Conservation (phyloP, 1,140 invertebrate species). For the Chelonus insularis region DNA sequence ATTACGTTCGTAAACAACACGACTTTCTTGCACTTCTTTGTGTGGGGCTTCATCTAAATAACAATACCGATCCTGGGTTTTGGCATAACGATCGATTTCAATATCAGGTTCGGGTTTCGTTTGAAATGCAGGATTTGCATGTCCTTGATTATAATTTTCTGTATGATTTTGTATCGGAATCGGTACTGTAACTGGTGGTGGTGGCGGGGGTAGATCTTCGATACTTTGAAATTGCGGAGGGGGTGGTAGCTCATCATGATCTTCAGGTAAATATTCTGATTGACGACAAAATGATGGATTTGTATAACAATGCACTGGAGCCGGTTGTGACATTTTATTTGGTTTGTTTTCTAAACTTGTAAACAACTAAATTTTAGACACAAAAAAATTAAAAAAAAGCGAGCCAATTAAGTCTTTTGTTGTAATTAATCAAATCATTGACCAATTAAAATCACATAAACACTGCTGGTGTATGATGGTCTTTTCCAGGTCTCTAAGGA, state of each 20-base stretch:
- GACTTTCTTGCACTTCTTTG: slow-evolving; percentile 4
- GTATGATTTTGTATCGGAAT: slow-evolving; percentile 7
- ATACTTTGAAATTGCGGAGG: slow-evolving; percentile 47
- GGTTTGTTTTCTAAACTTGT: background rate
- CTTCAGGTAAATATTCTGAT: slow-evolving; percentile 64
- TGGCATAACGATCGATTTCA: slow-evolving; percentile 3
- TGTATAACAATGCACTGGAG: slow-evolving; percentile 65
- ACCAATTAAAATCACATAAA: slow-evolving; percentile 41
- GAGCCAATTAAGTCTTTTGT: background rate
- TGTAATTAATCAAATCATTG: background rate
- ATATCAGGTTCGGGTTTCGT: slow-evolving; percentile 32
- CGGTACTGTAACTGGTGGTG: slow-evolving; percentile 33
- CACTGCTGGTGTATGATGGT: slow-evolving; percentile 43
- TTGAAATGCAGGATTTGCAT: slow-evolving; percentile 50
- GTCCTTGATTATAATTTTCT: slow-evolving; percentile 34
- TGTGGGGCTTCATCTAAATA: slow-evolving; percentile 41
- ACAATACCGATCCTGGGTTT: slow-evolving; percentile 42
- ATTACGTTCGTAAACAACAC: slow-evolving; percentile 23
- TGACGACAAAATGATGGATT: slow-evolving; percentile 78
- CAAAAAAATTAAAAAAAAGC: background rate
- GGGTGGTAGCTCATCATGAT: slow-evolving; percentile 40
- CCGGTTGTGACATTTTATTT: slow-evolving; percentile 35
- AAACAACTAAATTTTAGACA: background rate
- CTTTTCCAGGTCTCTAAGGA: slow-evolving; percentile 46
- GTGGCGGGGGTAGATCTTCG: slow-evolving; percentile 51